Base-by-base conservation (phyloP, 2,797 vertebrate species). In the Gorsachius magnificus region DNA sequence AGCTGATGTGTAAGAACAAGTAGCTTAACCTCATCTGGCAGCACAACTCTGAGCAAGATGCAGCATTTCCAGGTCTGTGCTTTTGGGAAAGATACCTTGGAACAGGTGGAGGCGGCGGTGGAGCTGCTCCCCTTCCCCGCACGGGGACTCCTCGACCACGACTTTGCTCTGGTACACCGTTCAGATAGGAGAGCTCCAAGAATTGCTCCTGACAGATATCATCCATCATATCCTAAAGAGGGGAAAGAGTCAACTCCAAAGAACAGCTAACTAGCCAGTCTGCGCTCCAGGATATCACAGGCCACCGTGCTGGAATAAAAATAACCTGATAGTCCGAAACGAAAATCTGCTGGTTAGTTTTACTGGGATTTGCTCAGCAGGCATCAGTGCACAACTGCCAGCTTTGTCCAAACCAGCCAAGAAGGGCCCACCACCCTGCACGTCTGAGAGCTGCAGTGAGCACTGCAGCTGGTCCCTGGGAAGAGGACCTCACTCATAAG, bases 121-220 rank as follows among this genome's bases (percentile, higher is more conserved):
- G 99, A 21, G 98, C 99, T 45, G 98, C 99, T 81, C 99, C 99
- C 76, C 99, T 98, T n/a, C 99, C 99, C 84, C 99, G 95, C 74
- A 98, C 98, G 17, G 98, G 98, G 41, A 98, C 98, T 15, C 99
- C 99, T 20, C 99, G 98, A 13, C 99, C 99, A 16, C 99, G 98
- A 57, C 93, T 97, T 33, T 98, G 98, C 19, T 99, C 98, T 38
- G 99, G 99, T 11, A 99, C 98, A 25, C 99, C 99, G 51, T 99
- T 99, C 96, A 99, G 97, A 96, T 99, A 99, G 64, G 99, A 99
- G 45, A 99, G 98, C 93, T 99, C 99, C 98, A 99, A 98, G 96
- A 99, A 99, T 4, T 98, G 99, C 50, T 99, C 99, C 79, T 99
- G 99, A 95, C 99, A 99, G 96, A 99, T 99, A 58, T 99, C 99